A percentile compares a stretch with the other conserved stretches of the same genome.
Evolutionary conservation across 2,888 invertebrate genomes (phyloP).

Genomic region (Pandemis heparana): DNA sequence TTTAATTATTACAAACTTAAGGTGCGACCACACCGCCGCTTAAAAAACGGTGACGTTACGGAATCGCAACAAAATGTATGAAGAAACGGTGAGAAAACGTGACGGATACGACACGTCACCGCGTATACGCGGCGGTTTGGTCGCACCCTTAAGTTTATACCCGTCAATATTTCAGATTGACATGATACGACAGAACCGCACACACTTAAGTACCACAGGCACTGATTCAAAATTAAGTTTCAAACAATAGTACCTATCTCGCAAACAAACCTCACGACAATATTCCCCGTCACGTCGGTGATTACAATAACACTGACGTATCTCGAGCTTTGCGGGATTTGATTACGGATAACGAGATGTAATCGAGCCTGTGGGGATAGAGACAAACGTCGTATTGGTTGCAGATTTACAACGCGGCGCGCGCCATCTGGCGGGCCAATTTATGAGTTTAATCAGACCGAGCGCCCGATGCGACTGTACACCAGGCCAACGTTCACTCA

Average conservation of each 20-base stretch:
- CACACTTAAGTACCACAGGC: neutral
- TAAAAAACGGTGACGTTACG: too few species aligned
- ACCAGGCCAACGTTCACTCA: constrained; percentile 19
- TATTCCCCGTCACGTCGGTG: constrained; percentile 16
- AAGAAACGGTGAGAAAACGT: too few species aligned
- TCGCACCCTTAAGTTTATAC: too few species aligned
- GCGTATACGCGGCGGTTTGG: too few species aligned
- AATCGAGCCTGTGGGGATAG: constrained; percentile 70
- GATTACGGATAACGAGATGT: constrained; percentile 61
- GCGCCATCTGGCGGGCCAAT: constrained; percentile 80
- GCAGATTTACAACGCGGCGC: constrained; percentile 78
- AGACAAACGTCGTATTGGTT: constrained; percentile 82
- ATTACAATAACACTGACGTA: constrained; percentile 21
- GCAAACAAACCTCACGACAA: constrained; percentile 4
- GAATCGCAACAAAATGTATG: too few species aligned
- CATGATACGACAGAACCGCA: too few species aligned
- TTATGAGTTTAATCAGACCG: constrained; percentile 82
- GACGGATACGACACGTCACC: too few species aligned
- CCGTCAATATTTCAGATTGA: too few species aligned
- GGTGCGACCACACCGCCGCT: too few species aligned
- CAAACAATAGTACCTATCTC: neutral
- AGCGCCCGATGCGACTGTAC: constrained; percentile 38
- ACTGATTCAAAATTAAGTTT: constrained; percentile 4
- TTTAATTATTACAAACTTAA: too few species aligned
- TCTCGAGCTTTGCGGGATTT: constrained; percentile 47